Evolutionary conservation across 2,113 vertebrate genomes (phyloP).

Genomic region (Lagopus leucura): DNA sequence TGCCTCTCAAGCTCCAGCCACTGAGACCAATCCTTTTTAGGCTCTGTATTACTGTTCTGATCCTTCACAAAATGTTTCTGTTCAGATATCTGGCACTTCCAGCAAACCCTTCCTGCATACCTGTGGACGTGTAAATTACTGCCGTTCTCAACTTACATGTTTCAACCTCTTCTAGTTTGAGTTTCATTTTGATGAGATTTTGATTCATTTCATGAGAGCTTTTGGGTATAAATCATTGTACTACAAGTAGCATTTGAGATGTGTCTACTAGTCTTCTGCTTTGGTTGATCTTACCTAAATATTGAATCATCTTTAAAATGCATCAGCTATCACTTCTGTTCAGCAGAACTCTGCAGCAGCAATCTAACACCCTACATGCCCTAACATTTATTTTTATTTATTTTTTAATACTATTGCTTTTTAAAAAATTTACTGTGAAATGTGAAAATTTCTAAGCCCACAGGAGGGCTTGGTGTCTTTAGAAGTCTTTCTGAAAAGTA

Average conservation of each 20-base stretch:
- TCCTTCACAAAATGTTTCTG: neutral
- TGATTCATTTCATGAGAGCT: neutral
- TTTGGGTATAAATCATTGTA: neutral
- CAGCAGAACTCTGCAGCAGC: neutral
- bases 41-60: neutral
- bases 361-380: neutral
- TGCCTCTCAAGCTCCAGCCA: neutral
- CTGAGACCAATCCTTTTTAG: neutral
- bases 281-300: neutral
- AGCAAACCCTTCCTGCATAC: neutral
- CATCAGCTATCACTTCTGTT: neutral
- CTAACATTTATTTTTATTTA: neutral
- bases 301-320: neutral
- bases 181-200: neutral
- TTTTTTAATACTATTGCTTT: neutral
- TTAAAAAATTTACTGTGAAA: neutral
- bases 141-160: neutral
- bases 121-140: neutral
- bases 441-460: neutral
- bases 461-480: neutral
- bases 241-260: neutral
- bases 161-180: neutral
- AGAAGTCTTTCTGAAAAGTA: neutral
- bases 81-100: neutral
- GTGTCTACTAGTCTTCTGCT: accelerated